Evolutionary conservation across 2,888 invertebrate species (phyloP).

Genomic region (Alloscopus bannaensis): DNA sequence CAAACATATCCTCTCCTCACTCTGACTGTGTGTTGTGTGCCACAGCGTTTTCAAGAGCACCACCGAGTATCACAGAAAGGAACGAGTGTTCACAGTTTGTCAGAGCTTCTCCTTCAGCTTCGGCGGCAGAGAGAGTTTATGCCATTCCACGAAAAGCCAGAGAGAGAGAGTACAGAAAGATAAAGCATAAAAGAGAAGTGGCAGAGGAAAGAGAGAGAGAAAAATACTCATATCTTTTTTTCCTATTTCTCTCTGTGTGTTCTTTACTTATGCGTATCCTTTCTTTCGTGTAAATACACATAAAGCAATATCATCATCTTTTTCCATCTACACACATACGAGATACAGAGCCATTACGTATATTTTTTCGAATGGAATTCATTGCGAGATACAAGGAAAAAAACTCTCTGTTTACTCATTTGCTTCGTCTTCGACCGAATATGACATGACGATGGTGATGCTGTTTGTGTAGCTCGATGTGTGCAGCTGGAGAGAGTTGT

Average conservation of each 20-base stretch:
- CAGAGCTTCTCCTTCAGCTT: too few species aligned
- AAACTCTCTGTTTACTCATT: slow-evolving; percentile 34
- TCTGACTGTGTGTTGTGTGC: slow-evolving; percentile 28
- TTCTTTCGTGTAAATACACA: too few species aligned
- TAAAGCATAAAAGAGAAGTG: background rate
- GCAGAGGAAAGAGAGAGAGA: background rate
- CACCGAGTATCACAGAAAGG: too few species aligned
- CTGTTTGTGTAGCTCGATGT: slow-evolving; percentile 1
- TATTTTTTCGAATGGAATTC: slow-evolving; percentile 38
- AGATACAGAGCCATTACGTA: slow-evolving; percentile 28
- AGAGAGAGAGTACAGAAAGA: too few species aligned
- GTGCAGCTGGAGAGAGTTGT: slow-evolving; percentile 33
- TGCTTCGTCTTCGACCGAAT: slow-evolving; percentile 29
- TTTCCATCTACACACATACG: background rate
- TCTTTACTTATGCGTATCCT: too few species aligned
- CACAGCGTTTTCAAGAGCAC: slow-evolving; percentile 1
- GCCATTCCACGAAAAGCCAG: slow-evolving; percentile 10
- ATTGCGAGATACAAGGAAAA: slow-evolving; percentile 20
- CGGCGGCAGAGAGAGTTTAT: too few species aligned
- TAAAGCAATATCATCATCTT: too few species aligned
- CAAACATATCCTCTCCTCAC: slow-evolving; percentile 62
- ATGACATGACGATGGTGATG: slow-evolving; percentile 45
- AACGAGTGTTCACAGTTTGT: too few species aligned
- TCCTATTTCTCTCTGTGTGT: background rate
- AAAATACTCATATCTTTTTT: background rate